A percentile compares a stretch with the other conserved stretches of the same genome.
phyloP scores from a whole-genome alignment of 2,113 vertebrate species.

The Bombycilla garrulus region DNA sequence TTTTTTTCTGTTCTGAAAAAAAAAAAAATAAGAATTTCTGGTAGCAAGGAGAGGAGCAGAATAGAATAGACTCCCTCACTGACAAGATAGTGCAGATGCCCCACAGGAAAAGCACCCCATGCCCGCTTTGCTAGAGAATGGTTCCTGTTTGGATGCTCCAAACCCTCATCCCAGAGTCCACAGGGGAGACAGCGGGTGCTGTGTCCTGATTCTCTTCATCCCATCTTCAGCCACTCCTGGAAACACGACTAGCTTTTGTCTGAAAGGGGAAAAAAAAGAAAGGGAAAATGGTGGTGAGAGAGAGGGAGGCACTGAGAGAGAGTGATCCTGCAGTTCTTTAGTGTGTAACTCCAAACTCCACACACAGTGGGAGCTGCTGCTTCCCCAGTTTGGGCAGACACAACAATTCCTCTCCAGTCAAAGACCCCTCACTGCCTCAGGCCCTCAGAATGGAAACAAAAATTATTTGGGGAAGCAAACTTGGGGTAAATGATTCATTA shows the following conservation, averaged over 20 bases:
- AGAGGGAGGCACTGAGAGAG: background rate
- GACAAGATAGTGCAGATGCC: conserved; percentile 72
- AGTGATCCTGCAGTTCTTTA: background rate
- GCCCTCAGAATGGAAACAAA: background rate
- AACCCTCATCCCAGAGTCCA: conserved; percentile 62
- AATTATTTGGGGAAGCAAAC: background rate
- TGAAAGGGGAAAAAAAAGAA: background rate
- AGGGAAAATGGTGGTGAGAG: background rate
- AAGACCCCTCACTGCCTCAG: background rate
- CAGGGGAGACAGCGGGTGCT: conserved; percentile 46
- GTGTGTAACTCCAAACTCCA: background rate
- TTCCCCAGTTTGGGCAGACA: background rate
- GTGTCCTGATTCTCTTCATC: conserved; percentile 55
- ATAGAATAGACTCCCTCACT: conserved; percentile 45
- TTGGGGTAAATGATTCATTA: background rate
- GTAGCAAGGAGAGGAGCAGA: conserved; percentile 61
- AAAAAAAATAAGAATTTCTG: conserved; percentile 57
- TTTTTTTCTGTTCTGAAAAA: conserved; percentile 22
- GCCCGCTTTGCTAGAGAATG: conserved; percentile 28
- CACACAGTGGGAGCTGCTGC: background rate
- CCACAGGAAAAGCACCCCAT: conserved; percentile 60
- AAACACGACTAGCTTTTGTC: conserved; percentile 74
- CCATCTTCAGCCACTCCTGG: conserved; percentile 61
- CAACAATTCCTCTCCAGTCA: background rate
- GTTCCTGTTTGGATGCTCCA: conserved; percentile 37